Conservation (phyloP, 2,113 vertebrate species). For the Sterna hirundo region DNA sequence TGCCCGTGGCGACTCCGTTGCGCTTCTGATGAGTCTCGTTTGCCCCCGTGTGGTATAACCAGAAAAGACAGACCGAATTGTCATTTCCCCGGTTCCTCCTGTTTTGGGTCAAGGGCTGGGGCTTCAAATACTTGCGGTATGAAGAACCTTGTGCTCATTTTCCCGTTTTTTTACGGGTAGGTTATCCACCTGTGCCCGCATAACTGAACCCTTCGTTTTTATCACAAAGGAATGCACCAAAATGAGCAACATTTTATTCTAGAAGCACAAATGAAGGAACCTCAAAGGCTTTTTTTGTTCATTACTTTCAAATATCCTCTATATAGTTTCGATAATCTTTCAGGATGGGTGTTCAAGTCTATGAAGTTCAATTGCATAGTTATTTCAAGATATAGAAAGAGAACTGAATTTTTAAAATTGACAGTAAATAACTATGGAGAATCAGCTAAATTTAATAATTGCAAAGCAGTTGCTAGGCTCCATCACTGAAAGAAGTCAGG, state of each 20-base stretch:
- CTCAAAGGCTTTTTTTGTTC: neutral
- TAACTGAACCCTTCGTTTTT: neutral
- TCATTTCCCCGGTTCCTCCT: rapidly evolving
- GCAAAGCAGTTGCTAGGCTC: neutral
- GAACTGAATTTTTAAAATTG: neutral
- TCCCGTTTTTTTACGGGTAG: rapidly evolving
- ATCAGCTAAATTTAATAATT: neutral
- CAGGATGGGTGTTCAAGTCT: neutral
- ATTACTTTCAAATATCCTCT: neutral
- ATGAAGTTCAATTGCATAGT: neutral
- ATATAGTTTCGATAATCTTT: neutral
- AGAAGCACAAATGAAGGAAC: neutral
- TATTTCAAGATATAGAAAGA: neutral
- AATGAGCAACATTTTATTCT: neutral
- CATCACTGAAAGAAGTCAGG: neutral
- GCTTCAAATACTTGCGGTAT: neutral
- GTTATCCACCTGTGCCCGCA: neutral
- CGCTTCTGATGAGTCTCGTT: neutral
- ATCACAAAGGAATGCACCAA: neutral
- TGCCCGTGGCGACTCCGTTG: neutral
- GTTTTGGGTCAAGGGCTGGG: rapidly evolving
- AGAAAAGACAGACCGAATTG: neutral
- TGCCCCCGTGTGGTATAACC: constrained; percentile 34
- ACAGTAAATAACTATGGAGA: neutral
- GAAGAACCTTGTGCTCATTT: rapidly evolving